Evolutionary conservation across 2,113 vertebrate species (phyloP), one percentile per base, ranked within the genome.

Genomic region (Ptilonorhynchus violaceus): DNA sequence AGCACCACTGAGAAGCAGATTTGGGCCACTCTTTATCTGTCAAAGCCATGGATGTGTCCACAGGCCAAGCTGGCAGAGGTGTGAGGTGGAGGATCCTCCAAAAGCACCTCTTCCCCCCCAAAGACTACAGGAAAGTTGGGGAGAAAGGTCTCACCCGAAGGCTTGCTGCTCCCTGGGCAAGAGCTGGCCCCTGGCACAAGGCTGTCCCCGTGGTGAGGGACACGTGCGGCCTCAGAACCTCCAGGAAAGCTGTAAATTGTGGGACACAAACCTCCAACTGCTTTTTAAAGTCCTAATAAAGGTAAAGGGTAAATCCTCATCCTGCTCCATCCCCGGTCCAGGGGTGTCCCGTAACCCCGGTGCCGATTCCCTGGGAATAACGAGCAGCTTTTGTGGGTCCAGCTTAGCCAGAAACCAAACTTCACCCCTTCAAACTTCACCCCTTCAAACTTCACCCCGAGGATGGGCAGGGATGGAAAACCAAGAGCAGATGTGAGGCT

Each of bases 211-310:
- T 35, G n/a, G 18, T 46, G 82, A 91, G 42, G 72, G 59, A 53
- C 59, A 27, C 0, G 0, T 60, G 44, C 1, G 1, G 63, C 39
- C 75, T 59, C 79, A 59, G 82, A 66, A 62, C 31, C n/a, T 20
- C 17, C 4, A 30, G 67, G 27, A 31, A 83, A 56, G 41, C 4
- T 37, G 42, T 55, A 50, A 66, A 74, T 2, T 50, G 59, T 74
- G 82, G 88, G 78, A 80, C 85, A 76, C 58, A 60, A 74, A 52
- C 2, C 5, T 66, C 55, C 85, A 55, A 19, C 47, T 60, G 88
- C 88, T 94, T 94, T 62, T 13, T 37, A 13, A 88, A 88, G 72
- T 46, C 75, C 44, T 84, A 96, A 97, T 96, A 96, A 96, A 97
- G 60, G 67, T 27, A n/a, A 80, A 2, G 35, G 83, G 52, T 35